Percentiles rank a stretch among this genome's conserved stretches.
phyloP scores from a whole-genome alignment of 1,140 invertebrate species.

The Geopemphigus sp. region DNA sequence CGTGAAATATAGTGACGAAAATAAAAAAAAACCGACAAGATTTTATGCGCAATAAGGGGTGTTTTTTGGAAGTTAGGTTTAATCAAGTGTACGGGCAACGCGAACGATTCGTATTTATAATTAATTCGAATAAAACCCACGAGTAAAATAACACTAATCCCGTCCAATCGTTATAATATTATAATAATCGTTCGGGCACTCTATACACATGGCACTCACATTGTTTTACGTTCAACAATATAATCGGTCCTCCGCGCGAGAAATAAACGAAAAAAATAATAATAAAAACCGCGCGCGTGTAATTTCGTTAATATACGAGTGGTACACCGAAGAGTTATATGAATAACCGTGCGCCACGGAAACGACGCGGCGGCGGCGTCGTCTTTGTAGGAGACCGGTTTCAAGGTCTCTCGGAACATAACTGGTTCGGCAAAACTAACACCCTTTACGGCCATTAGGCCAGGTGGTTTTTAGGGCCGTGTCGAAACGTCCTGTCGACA shows the following conservation, averaged over 20 bases:
- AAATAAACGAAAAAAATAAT: background rate
- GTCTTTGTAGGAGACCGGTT: constrained; percentile 39
- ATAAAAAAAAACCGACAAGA: no score
- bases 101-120: background rate
- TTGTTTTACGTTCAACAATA: background rate
- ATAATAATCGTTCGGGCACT: background rate
- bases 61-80: background rate
- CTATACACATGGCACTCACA: background rate
- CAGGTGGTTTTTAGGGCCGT: constrained; percentile 41
- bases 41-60: no score
- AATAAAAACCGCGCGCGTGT: background rate
- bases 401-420: constrained; percentile 12
- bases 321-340: background rate
- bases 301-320: background rate
- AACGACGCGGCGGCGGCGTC: constrained; percentile 37
- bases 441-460: constrained; percentile 16
- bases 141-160: no score
- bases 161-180: background rate
- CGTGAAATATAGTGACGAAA: no score
- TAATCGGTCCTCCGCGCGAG: background rate
- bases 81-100: background rate
- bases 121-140: background rate
- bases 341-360: background rate
- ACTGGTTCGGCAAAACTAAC: constrained; percentile 28
- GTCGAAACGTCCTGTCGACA: constrained; percentile 14